Percentiles rank a stretch among this genome's conserved stretches.
Evolutionary conservation across 2,888 invertebrate species (phyloP).

Genomic region (Clistopyga incitator): DNA sequence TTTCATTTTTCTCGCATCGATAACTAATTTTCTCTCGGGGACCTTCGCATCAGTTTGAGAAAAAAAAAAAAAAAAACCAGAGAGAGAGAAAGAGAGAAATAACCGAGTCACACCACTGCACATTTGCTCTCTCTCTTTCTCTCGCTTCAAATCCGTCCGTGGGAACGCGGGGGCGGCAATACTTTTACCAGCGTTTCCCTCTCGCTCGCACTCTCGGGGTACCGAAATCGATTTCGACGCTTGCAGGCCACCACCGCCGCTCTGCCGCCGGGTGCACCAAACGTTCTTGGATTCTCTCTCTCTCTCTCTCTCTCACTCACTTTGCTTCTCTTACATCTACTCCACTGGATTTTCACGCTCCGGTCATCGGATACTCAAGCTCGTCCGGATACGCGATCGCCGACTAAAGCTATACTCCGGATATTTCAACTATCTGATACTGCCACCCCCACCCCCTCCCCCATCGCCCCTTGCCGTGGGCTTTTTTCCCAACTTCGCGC

Average conservation of each 20-base stretch:
- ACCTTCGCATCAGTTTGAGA: constrained; percentile 5
- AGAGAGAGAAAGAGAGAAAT: too few species aligned
- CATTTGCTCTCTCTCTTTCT: constrained; percentile 11
- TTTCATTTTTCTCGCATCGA: constrained; percentile 6
- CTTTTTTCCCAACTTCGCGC: background rate
- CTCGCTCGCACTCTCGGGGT: constrained; percentile 45
- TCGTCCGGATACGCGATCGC: constrained; percentile 29
- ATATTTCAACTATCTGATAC: constrained; percentile 33
- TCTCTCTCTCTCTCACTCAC: constrained; percentile 48
- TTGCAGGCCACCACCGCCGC: constrained; percentile 70
- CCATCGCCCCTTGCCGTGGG: too few species aligned
- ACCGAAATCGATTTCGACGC: constrained; percentile 71
- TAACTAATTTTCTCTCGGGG: constrained; percentile 19
- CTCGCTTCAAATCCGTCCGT: constrained; percentile 32
- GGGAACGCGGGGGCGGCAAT: constrained; percentile 58
- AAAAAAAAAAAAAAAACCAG: too few species aligned
- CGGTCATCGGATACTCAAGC: constrained; percentile 32
- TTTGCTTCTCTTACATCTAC: constrained; percentile 57
- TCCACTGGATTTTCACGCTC: constrained; percentile 38
- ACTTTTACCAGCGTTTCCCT: constrained; percentile 53
- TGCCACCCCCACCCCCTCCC: background rate
- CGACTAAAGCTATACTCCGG: constrained; percentile 30
- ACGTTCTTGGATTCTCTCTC: constrained; percentile 61
- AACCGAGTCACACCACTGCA: background rate
- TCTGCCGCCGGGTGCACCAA: constrained; percentile 70